Evolutionary conservation across 2,888 invertebrate species (phyloP).

Genomic region (Helobdella robusta): DNA sequence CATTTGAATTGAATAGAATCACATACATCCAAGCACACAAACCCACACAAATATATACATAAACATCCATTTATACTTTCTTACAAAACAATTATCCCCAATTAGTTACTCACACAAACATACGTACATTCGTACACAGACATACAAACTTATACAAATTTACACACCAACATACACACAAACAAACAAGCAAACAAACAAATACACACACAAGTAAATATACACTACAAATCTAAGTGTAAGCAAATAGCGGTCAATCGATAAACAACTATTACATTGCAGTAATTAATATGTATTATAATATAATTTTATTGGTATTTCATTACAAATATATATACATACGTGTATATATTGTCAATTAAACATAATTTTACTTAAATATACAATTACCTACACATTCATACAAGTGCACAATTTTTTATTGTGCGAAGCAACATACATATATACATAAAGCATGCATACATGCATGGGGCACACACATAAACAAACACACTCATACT

Average conservation of each 20-base stretch:
- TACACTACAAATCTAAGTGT: too few relatives aligned
- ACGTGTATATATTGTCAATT: background rate
- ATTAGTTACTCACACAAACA: background rate
- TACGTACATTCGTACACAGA: background rate
- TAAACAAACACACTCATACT: slow-evolving; percentile 7
- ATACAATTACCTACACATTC: background rate
- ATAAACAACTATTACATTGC: too few relatives aligned
- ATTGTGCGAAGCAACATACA: slow-evolving; percentile 6
- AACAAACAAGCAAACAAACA: too few relatives aligned
- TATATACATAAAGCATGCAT: too few relatives aligned
- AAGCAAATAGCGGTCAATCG: too few relatives aligned
- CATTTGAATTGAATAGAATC: slow-evolving; percentile 3
- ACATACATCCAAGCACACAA: slow-evolving; percentile 18
- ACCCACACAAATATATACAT: slow-evolving; percentile 14
- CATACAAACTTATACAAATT: background rate
- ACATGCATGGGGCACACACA: background rate
- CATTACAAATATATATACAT: background rate
- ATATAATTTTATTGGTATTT: too few relatives aligned
- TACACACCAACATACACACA: too few relatives aligned
- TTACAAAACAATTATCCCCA: slow-evolving; percentile 12
- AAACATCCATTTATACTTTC: background rate
- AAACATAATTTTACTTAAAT: background rate
- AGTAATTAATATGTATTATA: too few relatives aligned
- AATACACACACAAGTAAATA: too few relatives aligned
- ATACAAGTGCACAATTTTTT: background rate